Evolutionary conservation across 2,113 vertebrate species (phyloP).

Genomic region (western clawed frog (Xenopus tropicalis)): DNA sequence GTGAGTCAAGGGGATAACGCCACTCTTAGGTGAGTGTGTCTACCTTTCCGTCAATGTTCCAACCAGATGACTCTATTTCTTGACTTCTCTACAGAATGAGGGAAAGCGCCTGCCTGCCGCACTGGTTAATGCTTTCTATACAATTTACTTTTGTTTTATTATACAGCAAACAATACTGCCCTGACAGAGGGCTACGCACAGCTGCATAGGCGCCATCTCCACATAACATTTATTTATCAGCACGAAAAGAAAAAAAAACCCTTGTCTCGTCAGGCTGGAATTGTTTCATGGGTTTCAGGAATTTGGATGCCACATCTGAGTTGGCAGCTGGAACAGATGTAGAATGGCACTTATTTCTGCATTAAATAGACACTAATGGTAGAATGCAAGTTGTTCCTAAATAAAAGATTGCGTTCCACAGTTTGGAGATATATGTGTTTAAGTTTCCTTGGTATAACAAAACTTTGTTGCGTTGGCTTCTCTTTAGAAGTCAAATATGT

Average conservation of each 20-base stretch:
- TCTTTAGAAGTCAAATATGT: neutral
- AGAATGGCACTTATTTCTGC: conserved; percentile 20
- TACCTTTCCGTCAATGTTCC: conserved; percentile 2
- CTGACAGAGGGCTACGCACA: conserved; percentile 3
- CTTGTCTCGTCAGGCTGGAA: neutral
- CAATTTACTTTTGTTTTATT: conserved; percentile 12
- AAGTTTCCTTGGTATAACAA: neutral
- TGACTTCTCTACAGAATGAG: neutral
- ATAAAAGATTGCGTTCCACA: neutral
- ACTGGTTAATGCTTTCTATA: neutral
- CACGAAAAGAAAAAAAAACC: neutral
- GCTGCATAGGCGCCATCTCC: conserved; percentile 10
- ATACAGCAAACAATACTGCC: conserved; percentile 9
- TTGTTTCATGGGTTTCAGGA: conserved; percentile 16
- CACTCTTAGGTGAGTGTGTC: conserved; percentile 35
- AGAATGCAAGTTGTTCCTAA: neutral
- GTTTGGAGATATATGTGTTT: neutral
- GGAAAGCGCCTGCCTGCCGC: neutral
- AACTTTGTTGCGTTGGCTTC: neutral
- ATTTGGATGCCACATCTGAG: conserved; percentile 5
- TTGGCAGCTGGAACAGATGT: conserved; percentile 17
- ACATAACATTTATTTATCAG: neutral
- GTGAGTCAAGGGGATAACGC: conserved; percentile 40
- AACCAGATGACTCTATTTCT: conserved; percentile 14
- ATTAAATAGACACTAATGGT: conserved; percentile 6